Conservation (phyloP, 2,888 invertebrate genomes). For the Hypercompe scribonia region DNA sequence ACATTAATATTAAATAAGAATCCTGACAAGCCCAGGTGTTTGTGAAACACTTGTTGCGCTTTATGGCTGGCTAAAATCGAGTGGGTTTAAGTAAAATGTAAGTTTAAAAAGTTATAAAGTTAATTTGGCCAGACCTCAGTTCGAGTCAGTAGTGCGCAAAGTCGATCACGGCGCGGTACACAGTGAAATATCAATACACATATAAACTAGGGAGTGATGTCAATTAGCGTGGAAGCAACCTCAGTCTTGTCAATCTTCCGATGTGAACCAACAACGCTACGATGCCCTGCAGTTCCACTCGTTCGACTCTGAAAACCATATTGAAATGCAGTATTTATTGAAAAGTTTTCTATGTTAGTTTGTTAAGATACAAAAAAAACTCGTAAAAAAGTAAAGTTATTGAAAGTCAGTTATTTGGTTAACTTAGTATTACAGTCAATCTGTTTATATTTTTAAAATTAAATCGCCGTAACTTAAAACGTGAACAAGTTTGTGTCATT, state of each 20-base stretch:
- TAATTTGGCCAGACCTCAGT: constrained; percentile 17
- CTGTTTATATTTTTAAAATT: neutral
- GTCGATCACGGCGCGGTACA: constrained; percentile 64
- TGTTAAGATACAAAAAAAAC: neutral
- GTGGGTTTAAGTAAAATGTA: neutral
- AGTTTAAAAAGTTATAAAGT: neutral
- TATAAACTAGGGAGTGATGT: constrained; percentile 77
- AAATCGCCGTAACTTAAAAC: neutral
- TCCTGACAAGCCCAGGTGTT: constrained; percentile 35
- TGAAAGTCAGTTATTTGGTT: neutral
- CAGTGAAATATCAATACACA: constrained; percentile 71
- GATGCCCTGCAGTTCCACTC: constrained; percentile 66
- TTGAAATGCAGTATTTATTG: constrained; percentile 40
- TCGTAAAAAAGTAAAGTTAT: neutral
- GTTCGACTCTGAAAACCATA: constrained; percentile 62
- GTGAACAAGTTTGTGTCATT: neutral
- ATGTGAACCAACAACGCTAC: constrained; percentile 77
- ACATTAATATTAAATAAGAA: constrained; percentile 7
- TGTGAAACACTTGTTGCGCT: neutral
- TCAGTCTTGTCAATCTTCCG: constrained; percentile 82
- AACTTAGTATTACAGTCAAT: neutral
- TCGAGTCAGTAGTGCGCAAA: constrained; percentile 63
- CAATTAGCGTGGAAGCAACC: constrained; percentile 79
- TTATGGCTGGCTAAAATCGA: neutral
- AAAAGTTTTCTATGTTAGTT: neutral